Evolutionary conservation across 2,797 vertebrate species (phyloP).

Genomic region (Coccyzus lansbergi): DNA sequence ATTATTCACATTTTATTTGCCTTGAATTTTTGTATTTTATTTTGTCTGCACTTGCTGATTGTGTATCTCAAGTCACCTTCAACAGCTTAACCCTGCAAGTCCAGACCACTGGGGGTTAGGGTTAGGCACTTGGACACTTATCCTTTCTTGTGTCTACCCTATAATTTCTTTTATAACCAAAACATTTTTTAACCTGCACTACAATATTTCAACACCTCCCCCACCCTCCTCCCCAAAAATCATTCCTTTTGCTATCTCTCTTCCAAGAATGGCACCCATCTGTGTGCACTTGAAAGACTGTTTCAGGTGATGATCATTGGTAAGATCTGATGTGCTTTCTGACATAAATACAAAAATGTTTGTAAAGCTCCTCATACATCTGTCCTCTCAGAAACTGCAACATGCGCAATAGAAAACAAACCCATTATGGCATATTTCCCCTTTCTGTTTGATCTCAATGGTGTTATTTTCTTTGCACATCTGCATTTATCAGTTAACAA

Average conservation of each 20-base stretch:
- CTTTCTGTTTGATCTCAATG: background rate
- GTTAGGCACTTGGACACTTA: background rate
- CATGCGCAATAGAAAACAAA: rapidly evolving
- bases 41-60: background rate
- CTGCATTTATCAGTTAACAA: background rate
- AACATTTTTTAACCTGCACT: background rate
- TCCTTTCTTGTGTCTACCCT: background rate
- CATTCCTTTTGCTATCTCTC: background rate
- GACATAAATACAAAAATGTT: background rate
- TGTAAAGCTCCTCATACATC: background rate
- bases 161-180: background rate
- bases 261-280: background rate
- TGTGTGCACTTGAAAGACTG: background rate
- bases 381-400: background rate
- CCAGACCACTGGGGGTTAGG: background rate
- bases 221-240: background rate
- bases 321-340: background rate
- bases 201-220: too few relatives aligned
- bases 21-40: background rate
- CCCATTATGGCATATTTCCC: background rate
- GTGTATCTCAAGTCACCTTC: background rate
- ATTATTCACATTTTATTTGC: background rate
- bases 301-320: background rate
- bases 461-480: background rate
- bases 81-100: background rate